Conservation (phyloP, 2,888 invertebrate species). For the Isotomurus palustris region DNA sequence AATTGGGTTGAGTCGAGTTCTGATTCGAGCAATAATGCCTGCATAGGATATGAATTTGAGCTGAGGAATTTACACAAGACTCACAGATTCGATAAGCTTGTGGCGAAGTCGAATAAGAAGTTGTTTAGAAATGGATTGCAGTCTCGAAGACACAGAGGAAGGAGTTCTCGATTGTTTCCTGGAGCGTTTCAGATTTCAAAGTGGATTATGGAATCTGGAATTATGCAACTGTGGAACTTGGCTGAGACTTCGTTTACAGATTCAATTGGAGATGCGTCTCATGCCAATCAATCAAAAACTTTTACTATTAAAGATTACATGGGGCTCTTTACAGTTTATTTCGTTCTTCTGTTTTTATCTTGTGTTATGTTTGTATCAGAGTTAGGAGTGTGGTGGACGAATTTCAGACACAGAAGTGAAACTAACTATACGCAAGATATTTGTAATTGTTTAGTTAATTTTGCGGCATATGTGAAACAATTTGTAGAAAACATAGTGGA, state of each 20-base stretch:
- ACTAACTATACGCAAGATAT: too few relatives aligned
- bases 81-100: constrained; percentile 29
- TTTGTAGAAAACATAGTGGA: too few relatives aligned
- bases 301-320: constrained; percentile 39
- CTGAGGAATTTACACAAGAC: constrained; percentile 36
- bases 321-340: constrained; percentile 33
- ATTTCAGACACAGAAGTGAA: too few relatives aligned
- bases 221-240: constrained; percentile 38
- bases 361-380: constrained; percentile 28
- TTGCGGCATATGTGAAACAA: too few relatives aligned
- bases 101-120: constrained; percentile 24
- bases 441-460: too few relatives aligned
- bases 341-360: constrained; percentile 27
- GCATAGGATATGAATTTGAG: constrained; percentile 43
- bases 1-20: constrained; percentile 34
- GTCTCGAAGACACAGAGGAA: not conserved
- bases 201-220: constrained; percentile 36
- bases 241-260: constrained; percentile 38
- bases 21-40: constrained; percentile 31
- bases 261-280: not conserved
- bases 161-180: constrained; percentile 22
- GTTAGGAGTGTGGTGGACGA: constrained; percentile 1
- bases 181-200: constrained; percentile 37
- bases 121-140: not conserved
- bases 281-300: constrained; percentile 15